Percentiles rank a stretch among this genome's conserved stretches.
Conservation (phyloP, 2,797 vertebrate genomes). For the Aratinga solstitialis region DNA sequence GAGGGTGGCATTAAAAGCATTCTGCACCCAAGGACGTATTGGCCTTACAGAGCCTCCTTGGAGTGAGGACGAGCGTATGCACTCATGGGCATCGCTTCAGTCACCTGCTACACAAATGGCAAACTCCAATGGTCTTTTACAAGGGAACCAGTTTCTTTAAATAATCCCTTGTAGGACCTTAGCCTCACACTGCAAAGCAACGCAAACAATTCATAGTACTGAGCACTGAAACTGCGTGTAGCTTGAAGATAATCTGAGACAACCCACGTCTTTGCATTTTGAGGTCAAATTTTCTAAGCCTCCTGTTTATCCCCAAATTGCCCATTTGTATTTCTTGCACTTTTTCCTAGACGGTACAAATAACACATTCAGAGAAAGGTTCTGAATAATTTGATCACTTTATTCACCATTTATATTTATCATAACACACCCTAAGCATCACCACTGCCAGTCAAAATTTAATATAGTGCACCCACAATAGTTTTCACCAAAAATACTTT, state of each 20-base stretch:
- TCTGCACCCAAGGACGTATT: not conserved
- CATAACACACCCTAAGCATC: not conserved
- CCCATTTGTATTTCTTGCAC: not conserved
- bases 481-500: not conserved
- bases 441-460: not conserved
- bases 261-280: not conserved
- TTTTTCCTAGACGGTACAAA: not conserved
- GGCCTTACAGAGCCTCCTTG: not conserved
- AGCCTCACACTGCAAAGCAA: not conserved
- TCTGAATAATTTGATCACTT: not conserved
- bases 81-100: not conserved
- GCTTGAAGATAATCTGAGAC: not conserved
- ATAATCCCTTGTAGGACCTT: not conserved
- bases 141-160: not conserved
- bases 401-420: constrained; percentile 9
- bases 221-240: not conserved
- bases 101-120: not conserved
- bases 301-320: not conserved
- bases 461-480: not conserved
- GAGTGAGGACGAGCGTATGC: accelerated
- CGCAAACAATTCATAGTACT: not conserved
- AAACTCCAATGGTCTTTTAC: accelerated
- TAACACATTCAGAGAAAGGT: not conserved
- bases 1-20: not conserved
- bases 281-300: not conserved